Conservation (phyloP, 2,113 vertebrate species). For the Podarcis raffonei region DNA sequence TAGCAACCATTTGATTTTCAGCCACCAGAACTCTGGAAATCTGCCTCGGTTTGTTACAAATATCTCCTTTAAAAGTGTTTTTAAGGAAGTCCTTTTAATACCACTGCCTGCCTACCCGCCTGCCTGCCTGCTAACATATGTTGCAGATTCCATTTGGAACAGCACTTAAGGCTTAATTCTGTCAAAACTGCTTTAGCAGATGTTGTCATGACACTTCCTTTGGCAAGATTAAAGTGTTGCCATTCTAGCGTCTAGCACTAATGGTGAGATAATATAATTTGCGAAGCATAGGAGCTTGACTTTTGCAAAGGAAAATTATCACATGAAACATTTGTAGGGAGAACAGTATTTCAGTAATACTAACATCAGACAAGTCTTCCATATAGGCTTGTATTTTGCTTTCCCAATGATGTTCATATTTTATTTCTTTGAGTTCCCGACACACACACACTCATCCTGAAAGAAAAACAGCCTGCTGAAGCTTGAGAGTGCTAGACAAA, state of each 20-base stretch:
- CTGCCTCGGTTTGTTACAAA: neutral
- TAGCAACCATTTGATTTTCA: slow-evolving; percentile 8
- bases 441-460: neutral
- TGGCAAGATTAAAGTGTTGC: slow-evolving; percentile 50
- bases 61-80: neutral
- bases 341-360: slow-evolving; percentile 41
- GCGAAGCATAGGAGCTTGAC: slow-evolving; percentile 18
- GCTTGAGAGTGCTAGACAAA: neutral
- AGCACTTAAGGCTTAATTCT: slow-evolving; percentile 44
- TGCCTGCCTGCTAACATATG: slow-evolving; percentile 25
- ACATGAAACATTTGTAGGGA: slow-evolving; percentile 49
- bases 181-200: slow-evolving; percentile 38
- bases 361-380: neutral
- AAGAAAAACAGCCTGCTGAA: slow-evolving; percentile 19
- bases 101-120: neutral
- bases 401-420: slow-evolving; percentile 1
- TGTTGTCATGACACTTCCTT: slow-evolving; percentile 60
- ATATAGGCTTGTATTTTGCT: neutral
- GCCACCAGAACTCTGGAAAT: neutral
- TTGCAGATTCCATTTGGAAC: slow-evolving; percentile 34
- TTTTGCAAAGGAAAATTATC: slow-evolving; percentile 34
- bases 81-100: neutral
- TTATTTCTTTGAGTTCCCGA: slow-evolving; percentile 14
- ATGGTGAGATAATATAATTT: slow-evolving; percentile 55
- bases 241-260: slow-evolving; percentile 38